A percentile compares a stretch with the other conserved stretches of the same genome.
phyloP scores from a whole-genome alignment of 2,797 vertebrate genomes.

The Lepus townsendii region DNA sequence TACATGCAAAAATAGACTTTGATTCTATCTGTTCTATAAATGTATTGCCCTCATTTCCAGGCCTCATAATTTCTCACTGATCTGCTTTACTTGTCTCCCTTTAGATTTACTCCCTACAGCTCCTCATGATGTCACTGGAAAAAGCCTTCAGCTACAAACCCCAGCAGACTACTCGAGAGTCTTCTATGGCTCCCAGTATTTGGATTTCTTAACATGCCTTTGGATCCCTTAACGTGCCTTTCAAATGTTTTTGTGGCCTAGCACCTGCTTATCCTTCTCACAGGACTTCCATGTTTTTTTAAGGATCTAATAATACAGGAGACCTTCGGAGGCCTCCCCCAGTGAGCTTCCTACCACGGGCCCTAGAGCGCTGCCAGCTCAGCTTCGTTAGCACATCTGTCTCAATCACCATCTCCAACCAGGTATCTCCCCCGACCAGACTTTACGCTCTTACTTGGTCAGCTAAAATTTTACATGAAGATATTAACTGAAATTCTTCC shows the following conservation, averaged over 20 bases:
- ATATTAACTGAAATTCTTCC: neutral
- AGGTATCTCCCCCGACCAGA: neutral
- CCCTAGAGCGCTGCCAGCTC: neutral
- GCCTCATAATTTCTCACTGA: neutral
- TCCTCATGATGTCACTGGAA: neutral
- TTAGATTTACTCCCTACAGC: neutral
- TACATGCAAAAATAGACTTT: constrained; percentile 28
- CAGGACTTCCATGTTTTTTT: neutral
- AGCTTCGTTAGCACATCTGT: neutral
- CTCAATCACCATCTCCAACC: neutral
- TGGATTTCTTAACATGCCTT: neutral
- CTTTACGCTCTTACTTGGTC: neutral
- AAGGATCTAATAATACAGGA: neutral
- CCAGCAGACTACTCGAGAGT: neutral
- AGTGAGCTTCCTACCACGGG: neutral
- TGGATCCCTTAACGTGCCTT: neutral
- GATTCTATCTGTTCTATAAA: neutral
- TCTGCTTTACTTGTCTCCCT: neutral
- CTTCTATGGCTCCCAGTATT: neutral
- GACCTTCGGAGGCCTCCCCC: neutral
- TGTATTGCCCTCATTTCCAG: neutral
- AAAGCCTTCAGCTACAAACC: neutral
- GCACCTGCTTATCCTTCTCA: neutral
- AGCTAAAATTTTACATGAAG: neutral
- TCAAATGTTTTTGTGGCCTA: neutral